Base-by-base conservation (phyloP, 2,113 vertebrate genomes). In the Syngnathus scovelli region DNA sequence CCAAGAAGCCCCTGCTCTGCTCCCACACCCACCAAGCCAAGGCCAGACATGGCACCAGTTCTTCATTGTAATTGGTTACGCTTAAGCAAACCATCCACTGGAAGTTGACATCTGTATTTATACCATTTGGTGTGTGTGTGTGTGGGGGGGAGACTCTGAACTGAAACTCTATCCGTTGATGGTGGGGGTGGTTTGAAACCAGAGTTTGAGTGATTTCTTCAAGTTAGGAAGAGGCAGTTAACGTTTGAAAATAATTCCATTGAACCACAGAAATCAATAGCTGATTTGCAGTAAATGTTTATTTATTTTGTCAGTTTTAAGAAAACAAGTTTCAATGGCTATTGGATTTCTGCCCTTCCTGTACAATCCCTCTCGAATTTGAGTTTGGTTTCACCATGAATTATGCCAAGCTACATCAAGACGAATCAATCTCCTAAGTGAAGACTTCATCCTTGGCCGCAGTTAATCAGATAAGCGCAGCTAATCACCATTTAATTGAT, bases 401-500 rank as follows among this genome's bases (percentile, higher is more conserved):
- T 51, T 33, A 63, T 61, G 62, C 51, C 64, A 61, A 37, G 71
- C 62, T 72, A 59, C 71, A 76, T 76, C 61, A 66, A 73, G 67
- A 74, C 76, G 69, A 79, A 84, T 86, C 76, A 81, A 71, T 70
- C 74, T 68, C 55, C 59, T 78, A 75, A 87, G 75, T 71, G 81
- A 86, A 76, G 64, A 66, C 67, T 79, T 64, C 67, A n/a, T 68
- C 66, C 67, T 12, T 27, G 61, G 77, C 73, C 81, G 77, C 56
- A 75, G 76, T 82, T 88, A 89, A 89, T 88, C 84, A 86, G 83
- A 82, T 88, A 83, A 87, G 82, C 70, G 74, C 68, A 73, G 76
- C 75, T 86, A 85, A 88, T 88, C 82, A 60, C 70, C 67, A 66
- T 76, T 77, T 84, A 78, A 86, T 80, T 78, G 81, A 83, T 70